A percentile compares a stretch with the other conserved stretches of the same genome.
Conservation (phyloP, 2,797 vertebrate species). For the Gallirallus australis region DNA sequence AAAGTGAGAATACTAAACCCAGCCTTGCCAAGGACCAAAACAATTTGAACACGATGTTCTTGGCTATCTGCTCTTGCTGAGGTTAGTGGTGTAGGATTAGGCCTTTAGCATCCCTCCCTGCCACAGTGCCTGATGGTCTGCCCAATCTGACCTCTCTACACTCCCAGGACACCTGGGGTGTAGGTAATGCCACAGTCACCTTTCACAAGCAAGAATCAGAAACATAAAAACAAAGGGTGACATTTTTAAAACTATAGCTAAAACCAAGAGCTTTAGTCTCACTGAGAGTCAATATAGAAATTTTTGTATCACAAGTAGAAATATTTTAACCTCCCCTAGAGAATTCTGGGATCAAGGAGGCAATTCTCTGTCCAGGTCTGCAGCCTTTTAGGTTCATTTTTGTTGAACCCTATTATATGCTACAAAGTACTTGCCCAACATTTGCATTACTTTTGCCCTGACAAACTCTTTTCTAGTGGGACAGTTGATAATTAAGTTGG, state of each 20-base stretch:
- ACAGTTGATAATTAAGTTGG: neutral
- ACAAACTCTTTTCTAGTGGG: neutral
- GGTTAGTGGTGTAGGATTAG: neutral
- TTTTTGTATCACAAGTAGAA: neutral
- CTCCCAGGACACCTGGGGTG: neutral
- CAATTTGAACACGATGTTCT: neutral
- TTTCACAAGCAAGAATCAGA: neutral
- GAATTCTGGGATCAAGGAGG: neutral
- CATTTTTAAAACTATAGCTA: neutral
- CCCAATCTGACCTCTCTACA: neutral
- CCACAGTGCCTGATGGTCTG: accelerated
- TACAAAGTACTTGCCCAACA: neutral
- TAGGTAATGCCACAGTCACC: neutral
- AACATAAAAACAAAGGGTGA: neutral
- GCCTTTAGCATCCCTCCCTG: neutral
- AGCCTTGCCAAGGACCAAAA: neutral
- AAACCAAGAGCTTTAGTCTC: neutral
- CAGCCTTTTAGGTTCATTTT: neutral
- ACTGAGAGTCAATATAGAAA: neutral
- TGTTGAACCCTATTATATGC: neutral
- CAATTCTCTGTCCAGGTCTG: neutral
- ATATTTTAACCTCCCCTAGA: neutral
- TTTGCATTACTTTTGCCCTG: neutral
- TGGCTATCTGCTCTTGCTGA: neutral
- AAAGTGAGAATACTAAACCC: neutral